Evolutionary conservation across 2,113 vertebrate genomes (phyloP).

Genomic region (Furnarius figulus): DNA sequence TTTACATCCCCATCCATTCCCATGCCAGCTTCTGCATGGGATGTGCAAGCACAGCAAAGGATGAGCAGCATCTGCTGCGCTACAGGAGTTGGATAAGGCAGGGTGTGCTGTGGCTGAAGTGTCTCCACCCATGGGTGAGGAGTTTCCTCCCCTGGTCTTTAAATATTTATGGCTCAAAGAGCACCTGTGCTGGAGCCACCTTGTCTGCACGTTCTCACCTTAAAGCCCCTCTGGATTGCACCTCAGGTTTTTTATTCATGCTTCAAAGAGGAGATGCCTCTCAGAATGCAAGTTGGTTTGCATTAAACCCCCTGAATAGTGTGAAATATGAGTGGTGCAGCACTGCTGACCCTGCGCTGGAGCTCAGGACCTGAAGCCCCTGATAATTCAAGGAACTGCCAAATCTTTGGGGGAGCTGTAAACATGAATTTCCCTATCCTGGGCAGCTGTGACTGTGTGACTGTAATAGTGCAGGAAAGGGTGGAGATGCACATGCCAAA

Average conservation of each 20-base stretch:
- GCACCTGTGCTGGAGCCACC: background rate
- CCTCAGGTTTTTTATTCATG: rapidly evolving
- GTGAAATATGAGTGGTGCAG: background rate
- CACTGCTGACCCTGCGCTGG: rapidly evolving
- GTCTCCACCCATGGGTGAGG: background rate
- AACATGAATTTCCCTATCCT: rapidly evolving
- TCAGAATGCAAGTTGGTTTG: background rate
- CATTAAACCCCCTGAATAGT: background rate
- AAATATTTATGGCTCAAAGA: background rate
- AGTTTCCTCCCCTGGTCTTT: background rate
- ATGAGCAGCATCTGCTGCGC: background rate
- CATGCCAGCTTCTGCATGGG: background rate
- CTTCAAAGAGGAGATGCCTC: background rate
- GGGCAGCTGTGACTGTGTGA: background rate
- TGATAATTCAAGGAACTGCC: rapidly evolving
- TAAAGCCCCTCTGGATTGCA: background rate
- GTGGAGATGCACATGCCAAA: background rate
- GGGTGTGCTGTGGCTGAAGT: background rate
- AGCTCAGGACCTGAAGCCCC: background rate
- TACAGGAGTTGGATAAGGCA: rapidly evolving
- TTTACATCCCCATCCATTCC: rapidly evolving
- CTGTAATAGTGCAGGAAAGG: rapidly evolving
- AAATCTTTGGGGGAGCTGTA: background rate
- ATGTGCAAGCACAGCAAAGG: rapidly evolving
- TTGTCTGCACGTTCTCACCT: background rate